Evolutionary conservation across 2,797 vertebrate species (phyloP).

Genomic region (Leptatherina wallacei): DNA sequence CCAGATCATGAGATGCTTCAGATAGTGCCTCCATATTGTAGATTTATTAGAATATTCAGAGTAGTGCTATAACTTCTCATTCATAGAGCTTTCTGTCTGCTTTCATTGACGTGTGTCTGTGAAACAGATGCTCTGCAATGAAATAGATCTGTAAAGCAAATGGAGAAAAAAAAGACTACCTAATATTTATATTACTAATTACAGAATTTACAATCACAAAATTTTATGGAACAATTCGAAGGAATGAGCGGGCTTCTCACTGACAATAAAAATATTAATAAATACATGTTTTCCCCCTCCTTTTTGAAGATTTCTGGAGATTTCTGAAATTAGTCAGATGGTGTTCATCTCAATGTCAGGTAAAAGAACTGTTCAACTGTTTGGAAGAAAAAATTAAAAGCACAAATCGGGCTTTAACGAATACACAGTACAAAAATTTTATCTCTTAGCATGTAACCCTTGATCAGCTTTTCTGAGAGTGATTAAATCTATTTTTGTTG

Average conservation of each 20-base stretch:
- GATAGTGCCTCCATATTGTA: conserved; percentile 79
- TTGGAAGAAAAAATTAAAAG: not conserved
- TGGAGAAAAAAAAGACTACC: conserved; percentile 67
- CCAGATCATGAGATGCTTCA: conserved; percentile 31
- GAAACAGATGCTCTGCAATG: conserved; percentile 65
- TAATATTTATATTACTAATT: conserved; percentile 87
- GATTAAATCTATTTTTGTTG: not conserved
- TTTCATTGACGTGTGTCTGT: conserved; percentile 49
- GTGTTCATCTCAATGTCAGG: conserved; percentile 31
- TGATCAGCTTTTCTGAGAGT: not conserved
- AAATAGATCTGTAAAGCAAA: conserved; percentile 75
- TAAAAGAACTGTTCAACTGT: conserved; percentile 1
- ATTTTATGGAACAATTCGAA: conserved; percentile 69
- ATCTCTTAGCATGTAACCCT: conserved; percentile 16
- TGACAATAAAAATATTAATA: conserved; percentile 76
- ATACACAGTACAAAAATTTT: conserved; percentile 38
- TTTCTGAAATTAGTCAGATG: conserved; percentile 26
- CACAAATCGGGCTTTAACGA: conserved; percentile 18
- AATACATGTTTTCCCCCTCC: conserved; percentile 62
- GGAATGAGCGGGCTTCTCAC: conserved; percentile 54
- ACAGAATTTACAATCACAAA: conserved; percentile 83
- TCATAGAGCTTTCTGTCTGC: conserved; percentile 64
- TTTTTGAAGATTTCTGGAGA: conserved; percentile 1
- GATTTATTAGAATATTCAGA: conserved; percentile 84
- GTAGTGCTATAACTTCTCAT: conserved; percentile 81